These are phyloP conservation scores for Aporophyla lueneburgensis DNA, from an alignment of 2,888 invertebrate genomes.

Conservation along the genomic window DNA sequence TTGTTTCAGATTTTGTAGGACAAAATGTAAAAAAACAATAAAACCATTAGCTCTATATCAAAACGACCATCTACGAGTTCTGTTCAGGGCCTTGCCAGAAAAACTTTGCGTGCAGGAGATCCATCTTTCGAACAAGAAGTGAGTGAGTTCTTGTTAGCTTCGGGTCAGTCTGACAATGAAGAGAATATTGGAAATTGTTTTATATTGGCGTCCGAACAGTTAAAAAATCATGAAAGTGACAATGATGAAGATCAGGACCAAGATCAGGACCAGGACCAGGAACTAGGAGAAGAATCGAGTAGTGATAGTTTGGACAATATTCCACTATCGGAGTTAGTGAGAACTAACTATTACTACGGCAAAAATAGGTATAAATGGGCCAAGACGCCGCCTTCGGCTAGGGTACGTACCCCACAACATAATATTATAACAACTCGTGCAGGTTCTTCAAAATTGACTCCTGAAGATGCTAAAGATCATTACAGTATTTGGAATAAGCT, in stretches of 20 bases:
- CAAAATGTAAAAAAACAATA: not conserved
- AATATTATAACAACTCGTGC: conserved; percentile 3
- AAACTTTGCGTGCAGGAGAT: conserved; percentile 2
- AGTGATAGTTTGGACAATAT: conserved; percentile 1
- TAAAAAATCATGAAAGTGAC: conserved; percentile 1
- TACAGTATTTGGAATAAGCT: conserved; percentile 3
- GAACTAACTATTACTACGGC: not conserved
- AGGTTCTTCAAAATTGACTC: conserved; percentile 3
- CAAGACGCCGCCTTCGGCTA: not conserved
- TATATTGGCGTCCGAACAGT: not conserved
- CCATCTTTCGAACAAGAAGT: conserved; percentile 9
- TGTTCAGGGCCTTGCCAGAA: not conserved
- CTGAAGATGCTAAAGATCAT: conserved; percentile 1
- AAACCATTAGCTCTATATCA: not conserved
- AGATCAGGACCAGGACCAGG: not conserved
- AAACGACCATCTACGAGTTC: conserved; percentile 8
- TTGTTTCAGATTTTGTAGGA: not conserved
- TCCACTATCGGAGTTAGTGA: not conserved
- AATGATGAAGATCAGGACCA: not conserved
- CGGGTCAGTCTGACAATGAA: conserved; percentile 6
- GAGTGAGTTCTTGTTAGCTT: not conserved
- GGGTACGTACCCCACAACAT: conserved; percentile 3
- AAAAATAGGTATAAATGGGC: conserved; percentile 1
- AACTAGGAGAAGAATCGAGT: not conserved
- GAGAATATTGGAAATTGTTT: not conserved